Evolutionary conservation across 2,888 invertebrate genomes (phyloP), one percentile per base, ranked within the genome.

Genomic region (Dryococelus australis): DNA sequence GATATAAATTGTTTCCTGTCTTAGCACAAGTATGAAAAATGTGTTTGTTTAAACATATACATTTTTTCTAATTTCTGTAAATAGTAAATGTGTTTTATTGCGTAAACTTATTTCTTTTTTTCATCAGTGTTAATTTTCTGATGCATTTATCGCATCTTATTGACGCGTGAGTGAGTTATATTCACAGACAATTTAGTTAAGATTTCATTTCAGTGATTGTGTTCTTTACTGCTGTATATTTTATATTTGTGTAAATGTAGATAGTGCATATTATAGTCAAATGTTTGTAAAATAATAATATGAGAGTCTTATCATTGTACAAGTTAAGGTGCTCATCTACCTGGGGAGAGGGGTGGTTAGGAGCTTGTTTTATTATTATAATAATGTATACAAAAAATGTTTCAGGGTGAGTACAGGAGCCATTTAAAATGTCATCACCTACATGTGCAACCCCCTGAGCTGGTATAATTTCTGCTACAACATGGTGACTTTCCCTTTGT

Each of bases 211-310:
- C 65, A 65, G 24, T 65, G 20, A 65, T 65, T 20, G 24, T 65
- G 65, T 65, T 65, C 65, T 65, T n/a, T 65, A 65, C 65, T 65
- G 65, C 65, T 65, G 65, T 65, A n/a, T 65, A 65, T 65, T 65
- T 65, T 65, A 65, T 65, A 65, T 65, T 65, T 65, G 65, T 65
- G 65, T 65, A 65, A 65, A 65, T 20, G 20, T 65, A 65, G 65
- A 65, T 65, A 3, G 65, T 24, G n/a, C 65, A 24, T 20, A 65
- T 65, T 65, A 65, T 65, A 65, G 6, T 65, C 24, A 65, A 24
- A 65, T 65, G 65, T 47, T 47, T 47, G 47, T 47, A 47, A 47
- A 47, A 47, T 47, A 47, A 47, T 47, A 16, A 47, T 47, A 47
- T 13, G 10, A 5, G 47, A 10, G 10, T 47, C 47, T 47, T 47